A percentile compares a stretch with the other conserved stretches of the same genome.
These are phyloP conservation scores for Wiebesia pumilae DNA, from an alignment of 1,140 invertebrate species.

Conservation along the genomic window DNA sequence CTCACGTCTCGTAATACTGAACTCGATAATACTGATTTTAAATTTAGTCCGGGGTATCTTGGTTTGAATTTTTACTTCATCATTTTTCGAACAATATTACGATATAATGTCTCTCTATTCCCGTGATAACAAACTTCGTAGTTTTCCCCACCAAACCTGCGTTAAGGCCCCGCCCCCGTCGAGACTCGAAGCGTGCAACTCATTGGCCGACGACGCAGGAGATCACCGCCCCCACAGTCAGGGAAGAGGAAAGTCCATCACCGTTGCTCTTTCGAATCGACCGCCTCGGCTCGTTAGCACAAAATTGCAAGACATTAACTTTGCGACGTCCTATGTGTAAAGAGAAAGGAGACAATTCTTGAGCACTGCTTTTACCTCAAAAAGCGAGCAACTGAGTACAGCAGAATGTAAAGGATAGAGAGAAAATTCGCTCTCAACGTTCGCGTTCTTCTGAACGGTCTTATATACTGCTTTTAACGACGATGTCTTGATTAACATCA, in stretches of 20 bases:
- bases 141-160: neutral
- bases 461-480: neutral
- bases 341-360: neutral
- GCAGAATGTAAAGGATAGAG: neutral
- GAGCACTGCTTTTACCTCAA: neutral
- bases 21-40: neutral
- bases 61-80: neutral
- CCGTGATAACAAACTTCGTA: neutral
- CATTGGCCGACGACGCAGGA: constrained; percentile 62
- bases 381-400: neutral
- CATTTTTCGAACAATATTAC: neutral
- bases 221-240: constrained; percentile 54
- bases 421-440: neutral
- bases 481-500: constrained; percentile 40
- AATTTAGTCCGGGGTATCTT: neutral
- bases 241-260: constrained; percentile 58
- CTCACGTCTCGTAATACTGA: neutral
- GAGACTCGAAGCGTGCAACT: constrained; percentile 55
- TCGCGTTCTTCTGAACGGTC: neutral
- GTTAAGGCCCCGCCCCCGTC: constrained; percentile 4
- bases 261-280: constrained; percentile 38
- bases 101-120: neutral
- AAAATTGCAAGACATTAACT: constrained; percentile 53
- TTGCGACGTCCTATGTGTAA: neutral
- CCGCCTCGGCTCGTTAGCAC: constrained; percentile 44